These are phyloP conservation scores for Parnassius apollo DNA, from an alignment of 2,888 invertebrate genomes.

Conservation along the genomic window DNA sequence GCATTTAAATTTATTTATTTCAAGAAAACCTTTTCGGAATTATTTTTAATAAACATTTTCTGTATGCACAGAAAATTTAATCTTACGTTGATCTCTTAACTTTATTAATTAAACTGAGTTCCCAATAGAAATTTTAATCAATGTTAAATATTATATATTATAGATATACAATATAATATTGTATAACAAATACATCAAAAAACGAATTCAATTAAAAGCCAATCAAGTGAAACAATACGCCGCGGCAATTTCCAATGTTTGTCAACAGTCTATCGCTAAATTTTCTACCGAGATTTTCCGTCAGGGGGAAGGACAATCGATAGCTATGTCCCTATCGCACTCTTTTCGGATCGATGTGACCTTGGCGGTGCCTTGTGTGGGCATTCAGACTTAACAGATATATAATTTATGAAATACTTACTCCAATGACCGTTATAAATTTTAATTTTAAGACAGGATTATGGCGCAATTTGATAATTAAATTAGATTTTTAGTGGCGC, in stretches of 20 bases:
- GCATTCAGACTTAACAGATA: slow-evolving; percentile 22
- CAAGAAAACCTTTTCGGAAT: no score
- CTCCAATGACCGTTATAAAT: slow-evolving; percentile 4
- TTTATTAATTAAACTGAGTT: slow-evolving; percentile 1
- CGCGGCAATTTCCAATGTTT: slow-evolving; percentile 13
- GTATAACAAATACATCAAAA: not conserved
- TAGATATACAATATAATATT: not conserved
- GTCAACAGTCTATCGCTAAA: slow-evolving; percentile 11
- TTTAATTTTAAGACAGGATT: not conserved
- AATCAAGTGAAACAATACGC: slow-evolving; percentile 3
- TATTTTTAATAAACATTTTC: no score
- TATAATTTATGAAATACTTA: slow-evolving; percentile 7
- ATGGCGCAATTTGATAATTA: no score
- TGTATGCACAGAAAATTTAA: no score
- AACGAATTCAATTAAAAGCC: not conserved
- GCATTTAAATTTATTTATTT: no score
- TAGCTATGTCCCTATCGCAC: slow-evolving; percentile 43
- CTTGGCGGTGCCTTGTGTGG: slow-evolving; percentile 62
- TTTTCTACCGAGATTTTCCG: slow-evolving; percentile 27
- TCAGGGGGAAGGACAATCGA: slow-evolving; percentile 37
- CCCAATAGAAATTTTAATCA: not conserved
- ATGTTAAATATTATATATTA: no score
- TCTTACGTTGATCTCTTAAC: no score
- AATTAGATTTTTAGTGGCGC: no score
- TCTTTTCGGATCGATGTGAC: slow-evolving; percentile 65